phyloP scores from a whole-genome alignment of 2,888 invertebrate genomes.

The Plebejus melissa region DNA sequence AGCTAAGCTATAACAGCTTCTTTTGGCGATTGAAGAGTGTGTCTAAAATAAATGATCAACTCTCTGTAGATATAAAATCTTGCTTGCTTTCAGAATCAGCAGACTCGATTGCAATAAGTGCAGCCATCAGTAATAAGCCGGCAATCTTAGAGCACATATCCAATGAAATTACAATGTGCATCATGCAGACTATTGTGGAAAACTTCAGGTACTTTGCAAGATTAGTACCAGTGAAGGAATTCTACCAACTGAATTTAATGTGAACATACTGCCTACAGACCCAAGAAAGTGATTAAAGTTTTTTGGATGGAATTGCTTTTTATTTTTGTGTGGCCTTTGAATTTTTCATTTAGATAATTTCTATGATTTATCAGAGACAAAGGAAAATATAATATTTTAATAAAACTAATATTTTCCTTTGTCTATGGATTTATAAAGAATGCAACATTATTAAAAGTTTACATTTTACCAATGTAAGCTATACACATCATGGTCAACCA shows the following conservation, averaged over 20 bases:
- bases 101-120: slow-evolving; percentile 49
- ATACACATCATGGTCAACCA: too few species aligned
- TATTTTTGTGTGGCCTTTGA: background rate
- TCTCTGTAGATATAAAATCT: slow-evolving; percentile 3
- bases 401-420: too few species aligned
- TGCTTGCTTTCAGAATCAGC: slow-evolving; percentile 45
- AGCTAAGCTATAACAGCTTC: too few species aligned
- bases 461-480: too few species aligned
- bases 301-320: background rate
- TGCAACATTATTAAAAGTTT: too few species aligned
- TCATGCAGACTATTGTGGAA: slow-evolving; percentile 66
- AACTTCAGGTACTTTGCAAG: slow-evolving; percentile 64
- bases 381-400: too few species aligned
- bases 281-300: background rate
- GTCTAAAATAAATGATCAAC: background rate
- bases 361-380: too few species aligned
- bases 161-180: slow-evolving; percentile 60
- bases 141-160: slow-evolving; percentile 59
- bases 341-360: too few species aligned
- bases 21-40: too few species aligned
- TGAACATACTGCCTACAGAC: background rate
- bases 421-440: too few species aligned
- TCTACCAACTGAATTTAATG: slow-evolving; percentile 43
- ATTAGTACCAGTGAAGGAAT: slow-evolving; percentile 59
- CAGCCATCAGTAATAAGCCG: slow-evolving; percentile 47